phyloP scores from a whole-genome alignment of 2,888 invertebrate genomes.

The Cinara cedri region DNA sequence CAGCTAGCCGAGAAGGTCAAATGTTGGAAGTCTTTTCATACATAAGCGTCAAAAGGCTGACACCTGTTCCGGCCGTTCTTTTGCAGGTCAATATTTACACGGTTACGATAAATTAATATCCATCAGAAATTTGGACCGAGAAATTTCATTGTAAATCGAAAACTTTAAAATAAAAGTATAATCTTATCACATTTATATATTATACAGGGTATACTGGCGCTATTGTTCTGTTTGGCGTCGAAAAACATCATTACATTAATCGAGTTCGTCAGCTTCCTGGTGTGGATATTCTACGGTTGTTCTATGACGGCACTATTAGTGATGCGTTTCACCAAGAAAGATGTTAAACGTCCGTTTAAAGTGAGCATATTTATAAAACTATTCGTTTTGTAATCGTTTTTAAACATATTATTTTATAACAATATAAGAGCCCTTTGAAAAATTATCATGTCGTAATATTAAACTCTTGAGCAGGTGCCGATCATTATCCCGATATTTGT shows the following conservation, averaged over 20 bases:
- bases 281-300: slow-evolving; percentile 85
- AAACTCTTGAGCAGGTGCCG: slow-evolving; percentile 67
- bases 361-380: slow-evolving; percentile 62
- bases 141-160: no score
- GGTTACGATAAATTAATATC: no score
- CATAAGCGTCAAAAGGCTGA: slow-evolving; percentile 75
- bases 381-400: no score
- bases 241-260: slow-evolving; percentile 80
- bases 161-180: no score
- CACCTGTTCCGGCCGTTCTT: slow-evolving; percentile 82
- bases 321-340: slow-evolving; percentile 73
- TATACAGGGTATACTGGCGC: slow-evolving; percentile 71
- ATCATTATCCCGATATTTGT: slow-evolving; percentile 76
- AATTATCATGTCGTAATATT: no score
- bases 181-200: not conserved
- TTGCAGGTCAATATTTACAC: no score
- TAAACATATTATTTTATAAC: no score
- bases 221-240: slow-evolving; percentile 72
- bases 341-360: slow-evolving; percentile 75
- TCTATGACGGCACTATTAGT: slow-evolving; percentile 81
- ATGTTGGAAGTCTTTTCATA: slow-evolving; percentile 80
- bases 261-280: slow-evolving; percentile 84
- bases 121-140: no score
- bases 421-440: no score
- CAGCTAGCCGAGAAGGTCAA: slow-evolving; percentile 81